Conservation (phyloP, 2,888 invertebrate genomes). For the Drosophila emarginata region DNA sequence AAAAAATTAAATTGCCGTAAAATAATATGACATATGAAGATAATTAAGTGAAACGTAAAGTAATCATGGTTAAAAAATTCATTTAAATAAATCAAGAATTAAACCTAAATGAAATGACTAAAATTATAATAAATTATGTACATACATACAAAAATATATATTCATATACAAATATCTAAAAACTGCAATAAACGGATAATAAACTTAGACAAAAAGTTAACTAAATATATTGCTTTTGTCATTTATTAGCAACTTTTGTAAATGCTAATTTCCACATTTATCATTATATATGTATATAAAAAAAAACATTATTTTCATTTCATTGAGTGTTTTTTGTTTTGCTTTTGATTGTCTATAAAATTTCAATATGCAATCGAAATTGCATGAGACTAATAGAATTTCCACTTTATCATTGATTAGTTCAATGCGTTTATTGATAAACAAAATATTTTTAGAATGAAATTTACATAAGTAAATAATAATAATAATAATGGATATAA, state of each 20-base stretch:
- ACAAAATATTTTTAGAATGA: background rate
- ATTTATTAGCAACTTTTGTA: background rate
- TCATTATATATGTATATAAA: background rate
- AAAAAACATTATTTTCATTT: background rate
- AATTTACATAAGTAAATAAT: conserved; percentile 8
- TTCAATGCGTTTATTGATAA: conserved; percentile 11
- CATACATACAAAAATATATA: too few species aligned
- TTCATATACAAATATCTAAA: too few species aligned
- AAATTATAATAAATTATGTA: too few species aligned
- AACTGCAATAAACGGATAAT: too few species aligned
- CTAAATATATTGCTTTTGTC: too few species aligned
- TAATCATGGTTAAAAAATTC: too few species aligned
- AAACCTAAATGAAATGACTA: too few species aligned
- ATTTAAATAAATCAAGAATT: too few species aligned
- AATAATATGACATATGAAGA: too few species aligned
- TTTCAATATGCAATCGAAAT: background rate
- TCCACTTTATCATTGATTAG: conserved; percentile 1
- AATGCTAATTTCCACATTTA: background rate
- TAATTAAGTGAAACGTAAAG: too few species aligned
- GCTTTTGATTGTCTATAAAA: background rate
- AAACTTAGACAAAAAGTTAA: too few species aligned
- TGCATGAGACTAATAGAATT: background rate
- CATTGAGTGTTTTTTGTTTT: background rate
- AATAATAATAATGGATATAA: conserved; percentile 4
- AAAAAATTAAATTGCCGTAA: too few species aligned